Evolutionary conservation across 2,888 invertebrate genomes (phyloP), one percentile per base, ranked within the genome.

Genomic region (Ecliptopera silaceata): DNA sequence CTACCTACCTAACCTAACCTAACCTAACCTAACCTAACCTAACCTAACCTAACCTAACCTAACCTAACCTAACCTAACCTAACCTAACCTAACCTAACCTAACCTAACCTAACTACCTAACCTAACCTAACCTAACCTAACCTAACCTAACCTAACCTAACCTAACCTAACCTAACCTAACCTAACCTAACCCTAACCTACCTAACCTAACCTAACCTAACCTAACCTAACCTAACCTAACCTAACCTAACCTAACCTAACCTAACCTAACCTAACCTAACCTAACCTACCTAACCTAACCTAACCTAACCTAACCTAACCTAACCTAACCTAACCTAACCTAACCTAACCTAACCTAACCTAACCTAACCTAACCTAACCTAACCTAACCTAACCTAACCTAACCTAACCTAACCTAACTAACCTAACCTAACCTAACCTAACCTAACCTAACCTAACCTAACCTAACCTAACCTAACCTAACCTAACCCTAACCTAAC

Each of bases 1-100:
- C 62, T 62, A 56, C 56, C 58, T 58, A 62, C 62, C 62, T 62
- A 56, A 59, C 58, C 62, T 62, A 59, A 59, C 59, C 57, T 57
- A 59, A 55, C 59, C 57, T 57, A 59, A 52, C 60, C 58, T 53
- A 48, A 48, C 48, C 48, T 50, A 50, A 50, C 50, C 56, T 56
- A 51, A 56, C 59, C 55, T 52, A 59, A 50, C 54, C 55, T 51
- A 55, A 50, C 56, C 50, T 50, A 57, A 57, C 57, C 57, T 52
- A 57, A 57, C 57, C 52, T 61, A 61, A 61, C 61, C 53, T 31
- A 31, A 31, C 31, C 31, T 31, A 36, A 36, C 36, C 36, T 54
- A 58, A 58, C 58, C 58, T 58, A 58, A 58, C 58, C 53, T 50
- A 49, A 49, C 48, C 48, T 49, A 50, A 50, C 49, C 49, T 50